These are phyloP conservation scores for Anneissia japonica DNA, from an alignment of 35 echinoderm and acorn worm species.

Conservation along the genomic window DNA sequence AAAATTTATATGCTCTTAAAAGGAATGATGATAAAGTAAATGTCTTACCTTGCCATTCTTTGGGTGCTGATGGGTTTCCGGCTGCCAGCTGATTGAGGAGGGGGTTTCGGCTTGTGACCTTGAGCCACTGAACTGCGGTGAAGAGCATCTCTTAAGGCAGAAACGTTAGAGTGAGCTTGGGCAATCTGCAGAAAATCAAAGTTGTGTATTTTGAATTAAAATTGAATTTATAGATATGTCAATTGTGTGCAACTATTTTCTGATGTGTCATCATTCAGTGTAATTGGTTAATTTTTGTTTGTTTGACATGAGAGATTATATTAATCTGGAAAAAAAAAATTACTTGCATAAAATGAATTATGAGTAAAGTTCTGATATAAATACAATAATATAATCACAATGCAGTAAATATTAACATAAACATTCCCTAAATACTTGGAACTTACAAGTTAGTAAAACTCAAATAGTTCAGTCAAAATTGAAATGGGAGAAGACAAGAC, in stretches of 20 bases:
- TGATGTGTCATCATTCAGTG: neutral
- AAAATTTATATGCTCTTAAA: too few species aligned
- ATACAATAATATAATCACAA: too few species aligned
- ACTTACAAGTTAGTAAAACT: too few species aligned
- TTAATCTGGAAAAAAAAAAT: slow-evolving; percentile 8
- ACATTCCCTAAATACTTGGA: too few species aligned
- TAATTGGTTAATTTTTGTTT: neutral
- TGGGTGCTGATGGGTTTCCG: slow-evolving; percentile 67
- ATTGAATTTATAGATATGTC: too few species aligned
- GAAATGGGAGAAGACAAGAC: too few species aligned
- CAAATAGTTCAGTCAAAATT: too few species aligned
- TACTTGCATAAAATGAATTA: neutral
- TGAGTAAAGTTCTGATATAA: neutral
- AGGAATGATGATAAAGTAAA: too few species aligned
- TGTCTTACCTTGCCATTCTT: slow-evolving; percentile 60
- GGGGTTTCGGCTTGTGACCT: slow-evolving; percentile 35
- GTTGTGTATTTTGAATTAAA: too few species aligned
- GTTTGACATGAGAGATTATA: slow-evolving; percentile 4
- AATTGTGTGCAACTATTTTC: neutral
- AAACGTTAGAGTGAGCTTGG: slow-evolving; percentile 59
- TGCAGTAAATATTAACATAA: too few species aligned
- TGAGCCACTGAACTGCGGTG: slow-evolving; percentile 36
- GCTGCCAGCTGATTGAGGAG: slow-evolving; percentile 33
- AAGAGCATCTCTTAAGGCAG: slow-evolving; percentile 54
- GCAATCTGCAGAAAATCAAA: slow-evolving; percentile 49